Base-by-base conservation (phyloP, 2,888 invertebrate genomes). In the Ectobius pallidus region DNA sequence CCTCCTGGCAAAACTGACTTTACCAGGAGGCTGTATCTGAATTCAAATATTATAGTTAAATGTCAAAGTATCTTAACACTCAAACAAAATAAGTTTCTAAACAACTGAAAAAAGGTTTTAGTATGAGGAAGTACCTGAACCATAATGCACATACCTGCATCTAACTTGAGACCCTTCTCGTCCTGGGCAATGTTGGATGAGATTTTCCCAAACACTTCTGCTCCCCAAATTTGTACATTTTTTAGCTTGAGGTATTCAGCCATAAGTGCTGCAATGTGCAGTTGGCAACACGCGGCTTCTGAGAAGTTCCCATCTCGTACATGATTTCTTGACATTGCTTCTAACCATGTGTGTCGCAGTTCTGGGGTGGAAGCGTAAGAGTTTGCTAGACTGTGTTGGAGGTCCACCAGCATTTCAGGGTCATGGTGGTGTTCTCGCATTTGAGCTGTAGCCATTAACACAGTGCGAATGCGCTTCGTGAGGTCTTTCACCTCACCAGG, bases 211-310 rank as follows among this genome's bases (percentile, higher is more conserved):
- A 97, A 97, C 1, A 90, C 91, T 77, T 92, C 91, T 1, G 96
- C 95, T n/a, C 97, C 96, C 91, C 95, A 95, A 0, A 85, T 82
- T 78, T 91, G 92, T 22, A 90, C 87, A 69, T 87, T 89, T 79
- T 92, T 89, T 69, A 93, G 84, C 79, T 94, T 92, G 68, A 99
- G 84, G 83, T 97, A 97, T 82, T 97, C 97, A 0, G 97, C 95
- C 86, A 97, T 95, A 32, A 98, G 86, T 0, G 97, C 98, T 3
- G 97, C 96, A 77, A 97, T 95, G 81, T 99, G 98, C 0, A 97
- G 86, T 81, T 96, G 95, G 81, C 96, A 96, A 81, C 96, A 96
- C 80, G 97, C 96, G 49, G 97, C 97, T 88, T 98, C 98, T 2
- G 97, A 96, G 79, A 90, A 91, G 84, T 97, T 94, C 39, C 89